Evolutionary conservation across 2,797 vertebrate genomes (phyloP).

Genomic region (Acestrorhynchus altus): DNA sequence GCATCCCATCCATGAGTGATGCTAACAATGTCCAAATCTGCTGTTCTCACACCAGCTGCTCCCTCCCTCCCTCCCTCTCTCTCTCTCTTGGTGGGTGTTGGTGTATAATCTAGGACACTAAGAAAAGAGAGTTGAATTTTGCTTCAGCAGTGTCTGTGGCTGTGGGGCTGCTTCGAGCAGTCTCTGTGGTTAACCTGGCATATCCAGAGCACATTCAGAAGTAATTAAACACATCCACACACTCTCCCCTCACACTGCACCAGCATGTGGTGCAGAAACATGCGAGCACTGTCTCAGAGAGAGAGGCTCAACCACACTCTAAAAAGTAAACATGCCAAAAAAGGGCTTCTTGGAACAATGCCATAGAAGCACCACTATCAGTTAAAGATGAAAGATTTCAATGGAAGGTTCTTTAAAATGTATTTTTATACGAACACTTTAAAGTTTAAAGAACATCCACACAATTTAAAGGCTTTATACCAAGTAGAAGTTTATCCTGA

Average conservation of each 20-base stretch:
- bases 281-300: constrained; percentile 58
- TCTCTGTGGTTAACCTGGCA: constrained; percentile 71
- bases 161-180: constrained; percentile 49
- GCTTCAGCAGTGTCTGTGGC: constrained; percentile 54
- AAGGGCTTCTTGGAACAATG: background rate
- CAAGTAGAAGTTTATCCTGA: background rate
- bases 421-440: too few species aligned
- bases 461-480: background rate
- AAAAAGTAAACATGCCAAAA: background rate
- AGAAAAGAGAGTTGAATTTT: constrained; percentile 40
- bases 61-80: constrained; percentile 12
- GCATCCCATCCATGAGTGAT: constrained; percentile 14
- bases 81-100: constrained; percentile 23
- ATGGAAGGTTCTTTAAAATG: too few species aligned
- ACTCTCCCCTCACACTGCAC: constrained; percentile 48
- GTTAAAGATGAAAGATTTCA: background rate
- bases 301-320: constrained; percentile 47
- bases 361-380: background rate
- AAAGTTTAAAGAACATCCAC: background rate
- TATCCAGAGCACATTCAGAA: constrained; percentile 71
- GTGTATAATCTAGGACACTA: constrained; percentile 48
- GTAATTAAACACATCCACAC: constrained; percentile 81
- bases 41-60: constrained; percentile 8
- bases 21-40: constrained; percentile 31
- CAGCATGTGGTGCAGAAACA: constrained; percentile 60